Percentiles rank a stretch among this genome's conserved stretches.
Evolutionary conservation across 2,888 invertebrate genomes (phyloP).

Genomic region (Hyposoter didymator): DNA sequence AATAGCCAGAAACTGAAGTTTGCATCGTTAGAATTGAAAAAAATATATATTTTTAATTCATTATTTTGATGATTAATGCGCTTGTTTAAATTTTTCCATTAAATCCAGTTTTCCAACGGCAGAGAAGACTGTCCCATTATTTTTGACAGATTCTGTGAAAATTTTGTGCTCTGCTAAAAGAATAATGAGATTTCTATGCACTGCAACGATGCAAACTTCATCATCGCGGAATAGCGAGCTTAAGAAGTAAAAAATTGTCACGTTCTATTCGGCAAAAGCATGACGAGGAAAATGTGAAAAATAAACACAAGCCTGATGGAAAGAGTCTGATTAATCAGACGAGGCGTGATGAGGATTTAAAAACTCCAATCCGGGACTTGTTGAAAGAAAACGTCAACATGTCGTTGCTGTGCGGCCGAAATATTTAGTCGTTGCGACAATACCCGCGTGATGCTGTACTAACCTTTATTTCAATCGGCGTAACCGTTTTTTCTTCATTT

Average conservation of each 20-base stretch:
- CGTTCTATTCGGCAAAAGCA: background rate
- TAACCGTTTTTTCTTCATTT: conserved; percentile 21
- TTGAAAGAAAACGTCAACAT: background rate
- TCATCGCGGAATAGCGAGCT: too few species aligned
- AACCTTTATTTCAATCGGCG: background rate
- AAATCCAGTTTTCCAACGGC: too few species aligned
- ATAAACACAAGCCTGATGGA: background rate
- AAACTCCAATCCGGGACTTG: background rate
- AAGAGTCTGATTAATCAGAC: background rate
- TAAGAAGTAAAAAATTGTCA: background rate
- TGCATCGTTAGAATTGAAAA: too few species aligned
- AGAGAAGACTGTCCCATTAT: too few species aligned
- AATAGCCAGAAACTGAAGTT: too few species aligned
- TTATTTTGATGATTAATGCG: too few species aligned
- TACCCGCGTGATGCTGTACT: background rate
- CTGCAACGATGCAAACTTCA: too few species aligned
- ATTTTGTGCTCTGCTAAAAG: too few species aligned
- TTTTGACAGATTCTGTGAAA: too few species aligned
- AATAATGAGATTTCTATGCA: too few species aligned
- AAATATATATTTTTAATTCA: too few species aligned
- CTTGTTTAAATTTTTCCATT: too few species aligned
- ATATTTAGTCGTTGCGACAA: background rate
- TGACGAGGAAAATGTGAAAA: background rate
- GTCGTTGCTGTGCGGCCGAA: background rate
- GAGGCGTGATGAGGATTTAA: background rate